Percentiles rank a stretch among this genome's conserved stretches.
Evolutionary conservation across 2,797 vertebrate species (phyloP).

Genomic region (Ispidina lecontei): DNA sequence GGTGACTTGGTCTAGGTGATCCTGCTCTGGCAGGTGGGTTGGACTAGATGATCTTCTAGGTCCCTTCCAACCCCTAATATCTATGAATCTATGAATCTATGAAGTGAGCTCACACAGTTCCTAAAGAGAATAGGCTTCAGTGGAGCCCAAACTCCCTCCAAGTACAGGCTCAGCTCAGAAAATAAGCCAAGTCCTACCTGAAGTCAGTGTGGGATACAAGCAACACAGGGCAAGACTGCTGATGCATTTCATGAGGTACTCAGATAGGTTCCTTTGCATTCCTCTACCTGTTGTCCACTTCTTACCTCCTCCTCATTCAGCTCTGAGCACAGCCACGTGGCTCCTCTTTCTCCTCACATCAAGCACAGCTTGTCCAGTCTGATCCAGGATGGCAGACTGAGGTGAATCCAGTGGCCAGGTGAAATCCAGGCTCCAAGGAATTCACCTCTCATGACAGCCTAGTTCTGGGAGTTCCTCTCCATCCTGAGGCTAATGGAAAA

Average conservation of each 20-base stretch:
- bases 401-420: neutral
- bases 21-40: no score
- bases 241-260: neutral
- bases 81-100: no score
- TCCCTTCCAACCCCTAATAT: no score
- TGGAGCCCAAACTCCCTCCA: neutral
- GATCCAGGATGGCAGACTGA: rapidly evolving
- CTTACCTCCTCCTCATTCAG: neutral
- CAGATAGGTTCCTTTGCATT: neutral
- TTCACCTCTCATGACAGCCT: neutral
- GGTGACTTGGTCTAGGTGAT: no score
- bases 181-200: neutral
- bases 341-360: neutral
- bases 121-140: neutral
- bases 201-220: neutral
- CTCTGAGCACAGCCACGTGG: rapidly evolving
- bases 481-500: neutral
- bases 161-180: neutral
- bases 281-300: neutral
- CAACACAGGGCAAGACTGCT: neutral
- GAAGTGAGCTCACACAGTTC: neutral
- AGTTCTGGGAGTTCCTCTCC: neutral
- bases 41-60: no score
- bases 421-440: neutral
- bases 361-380: neutral